Conservation (phyloP, 2,113 vertebrate genomes). For the Gavia stellata region DNA sequence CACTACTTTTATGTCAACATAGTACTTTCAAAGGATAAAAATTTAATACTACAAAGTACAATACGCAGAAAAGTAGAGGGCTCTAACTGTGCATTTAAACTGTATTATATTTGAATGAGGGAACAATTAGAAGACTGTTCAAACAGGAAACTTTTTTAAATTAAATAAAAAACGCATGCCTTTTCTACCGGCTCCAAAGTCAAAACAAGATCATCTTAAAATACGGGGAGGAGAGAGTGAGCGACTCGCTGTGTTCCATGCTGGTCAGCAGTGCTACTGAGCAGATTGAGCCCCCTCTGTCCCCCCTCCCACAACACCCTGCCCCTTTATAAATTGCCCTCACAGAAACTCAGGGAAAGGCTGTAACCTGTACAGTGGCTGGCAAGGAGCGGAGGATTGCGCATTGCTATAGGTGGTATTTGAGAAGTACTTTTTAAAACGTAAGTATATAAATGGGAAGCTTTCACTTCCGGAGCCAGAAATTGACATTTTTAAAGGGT, state of each 20-base stretch:
- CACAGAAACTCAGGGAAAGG: background rate
- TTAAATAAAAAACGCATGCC: background rate
- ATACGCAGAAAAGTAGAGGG: background rate
- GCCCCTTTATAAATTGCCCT: background rate
- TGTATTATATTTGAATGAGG: background rate
- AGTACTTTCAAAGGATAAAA: background rate
- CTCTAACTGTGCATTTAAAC: background rate
- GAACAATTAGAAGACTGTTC: background rate
- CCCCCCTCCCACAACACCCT: background rate
- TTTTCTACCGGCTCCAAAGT: background rate
- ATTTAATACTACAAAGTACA: background rate
- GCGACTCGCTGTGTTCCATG: fast-evolving
- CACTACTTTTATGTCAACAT: background rate
- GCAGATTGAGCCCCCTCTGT: background rate
- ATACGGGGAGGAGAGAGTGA: fast-evolving
- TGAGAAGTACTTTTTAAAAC: background rate
- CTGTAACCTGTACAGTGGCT: background rate
- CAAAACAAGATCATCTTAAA: background rate
- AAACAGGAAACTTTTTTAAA: background rate
- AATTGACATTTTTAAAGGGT: background rate
- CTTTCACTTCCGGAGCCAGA: background rate
- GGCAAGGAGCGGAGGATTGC: background rate
- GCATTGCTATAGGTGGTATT: fast-evolving
- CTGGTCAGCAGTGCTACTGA: background rate
- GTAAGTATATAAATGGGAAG: background rate